phyloP scores from a whole-genome alignment of 2,888 invertebrate genomes.

The Diarsia rubi region DNA sequence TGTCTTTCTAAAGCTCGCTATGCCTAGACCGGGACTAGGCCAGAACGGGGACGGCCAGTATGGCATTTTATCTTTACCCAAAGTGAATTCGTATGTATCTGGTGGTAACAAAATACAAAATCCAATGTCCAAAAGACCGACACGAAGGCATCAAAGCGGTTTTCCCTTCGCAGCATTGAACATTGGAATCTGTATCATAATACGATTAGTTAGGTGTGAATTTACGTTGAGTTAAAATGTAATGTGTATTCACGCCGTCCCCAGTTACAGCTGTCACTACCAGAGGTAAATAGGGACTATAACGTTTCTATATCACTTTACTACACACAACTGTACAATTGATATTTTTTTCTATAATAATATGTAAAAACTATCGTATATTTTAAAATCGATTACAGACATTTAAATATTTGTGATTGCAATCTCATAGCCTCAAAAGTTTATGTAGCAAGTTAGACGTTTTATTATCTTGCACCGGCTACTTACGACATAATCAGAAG shows the following conservation, averaged over 20 bases:
- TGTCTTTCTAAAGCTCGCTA: neutral
- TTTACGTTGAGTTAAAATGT: neutral
- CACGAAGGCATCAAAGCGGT: neutral
- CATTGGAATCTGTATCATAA: neutral
- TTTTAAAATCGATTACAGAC: slow-evolving; percentile 29
- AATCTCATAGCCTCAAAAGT: slow-evolving; percentile 1
- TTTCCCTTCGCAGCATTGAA: neutral
- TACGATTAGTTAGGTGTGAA: neutral
- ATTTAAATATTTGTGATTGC: slow-evolving; percentile 12
- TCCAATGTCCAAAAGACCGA: neutral
- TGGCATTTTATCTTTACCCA: neutral
- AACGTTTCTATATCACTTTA: slow-evolving; percentile 17
- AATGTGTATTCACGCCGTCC: neutral
- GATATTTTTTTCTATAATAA: slow-evolving; percentile 13
- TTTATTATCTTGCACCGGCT: neutral
- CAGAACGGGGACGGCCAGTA: neutral
- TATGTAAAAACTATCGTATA: slow-evolving; percentile 12
- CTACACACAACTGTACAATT: slow-evolving; percentile 26
- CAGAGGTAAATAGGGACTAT: neutral
- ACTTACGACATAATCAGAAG: neutral
- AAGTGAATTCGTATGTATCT: neutral
- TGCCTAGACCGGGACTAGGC: neutral
- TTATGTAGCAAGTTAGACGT: neutral
- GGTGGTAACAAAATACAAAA: neutral
- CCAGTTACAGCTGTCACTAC: neutral